These are phyloP conservation scores for Pteromalus puparum DNA, from an alignment of 1,140 invertebrate genomes.

Conservation along the genomic window DNA sequence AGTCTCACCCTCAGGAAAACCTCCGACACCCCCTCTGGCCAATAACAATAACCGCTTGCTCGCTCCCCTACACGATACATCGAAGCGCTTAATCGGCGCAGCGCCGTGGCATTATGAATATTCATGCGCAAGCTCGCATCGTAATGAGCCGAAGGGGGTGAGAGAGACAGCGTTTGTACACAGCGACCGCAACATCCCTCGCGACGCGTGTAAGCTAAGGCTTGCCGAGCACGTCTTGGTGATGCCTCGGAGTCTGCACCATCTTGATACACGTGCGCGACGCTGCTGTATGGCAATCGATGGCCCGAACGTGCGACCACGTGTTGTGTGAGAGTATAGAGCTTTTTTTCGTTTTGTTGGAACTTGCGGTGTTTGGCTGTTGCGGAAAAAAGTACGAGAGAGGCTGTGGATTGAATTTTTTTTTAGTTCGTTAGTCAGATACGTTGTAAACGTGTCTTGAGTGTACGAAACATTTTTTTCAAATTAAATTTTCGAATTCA, in stretches of 20 bases:
- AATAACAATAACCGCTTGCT: not conserved
- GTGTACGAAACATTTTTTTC: no score
- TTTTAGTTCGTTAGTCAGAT: no score
- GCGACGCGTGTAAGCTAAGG: not conserved
- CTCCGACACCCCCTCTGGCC: not conserved
- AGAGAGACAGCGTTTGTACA: not conserved
- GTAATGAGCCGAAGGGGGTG: not conserved
- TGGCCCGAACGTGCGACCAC: slow-evolving; percentile 13
- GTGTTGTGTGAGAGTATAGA: not conserved
- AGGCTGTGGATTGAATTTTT: no score
- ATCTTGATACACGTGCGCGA: slow-evolving; percentile 22
- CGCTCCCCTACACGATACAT: not conserved
- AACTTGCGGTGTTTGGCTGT: not conserved
- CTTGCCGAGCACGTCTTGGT: slow-evolving; percentile 30
- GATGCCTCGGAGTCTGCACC: slow-evolving; percentile 3
- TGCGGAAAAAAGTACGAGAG: not conserved
- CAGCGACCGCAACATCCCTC: not conserved
- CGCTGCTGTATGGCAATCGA: slow-evolving; percentile 4
- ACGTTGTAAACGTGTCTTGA: no score
- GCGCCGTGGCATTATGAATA: slow-evolving; percentile 35
- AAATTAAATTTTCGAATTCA: no score
- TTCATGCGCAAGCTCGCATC: slow-evolving; percentile 19
- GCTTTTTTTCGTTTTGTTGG: not conserved
- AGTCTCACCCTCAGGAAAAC: not conserved
- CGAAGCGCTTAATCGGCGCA: slow-evolving; percentile 36